These are phyloP conservation scores for Microtus ochrogaster DNA, from an alignment of 2,113 vertebrate genomes.

Conservation along the genomic window DNA sequence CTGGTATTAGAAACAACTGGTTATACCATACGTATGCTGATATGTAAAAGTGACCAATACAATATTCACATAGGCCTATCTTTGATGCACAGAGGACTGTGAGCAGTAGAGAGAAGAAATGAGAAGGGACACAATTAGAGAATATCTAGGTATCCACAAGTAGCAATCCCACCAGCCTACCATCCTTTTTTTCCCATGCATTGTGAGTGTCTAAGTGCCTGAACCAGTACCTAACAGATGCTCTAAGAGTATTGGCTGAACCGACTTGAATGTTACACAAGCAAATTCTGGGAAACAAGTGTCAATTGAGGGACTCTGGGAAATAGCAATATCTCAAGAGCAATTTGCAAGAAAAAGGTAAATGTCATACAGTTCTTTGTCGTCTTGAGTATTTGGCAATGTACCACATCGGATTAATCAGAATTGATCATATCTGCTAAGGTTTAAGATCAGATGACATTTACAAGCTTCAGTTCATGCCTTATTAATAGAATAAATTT, in stretches of 20 bases:
- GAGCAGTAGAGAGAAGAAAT: background rate
- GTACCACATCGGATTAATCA: slow-evolving; percentile 49
- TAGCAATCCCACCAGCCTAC: background rate
- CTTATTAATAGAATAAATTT: slow-evolving; percentile 75
- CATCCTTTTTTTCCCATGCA: background rate
- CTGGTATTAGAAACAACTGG: background rate
- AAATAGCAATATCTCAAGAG: slow-evolving; percentile 50
- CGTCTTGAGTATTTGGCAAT: slow-evolving; percentile 25
- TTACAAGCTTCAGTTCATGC: slow-evolving; percentile 44
- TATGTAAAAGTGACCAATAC: background rate
- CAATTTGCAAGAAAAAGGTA: slow-evolving; percentile 52
- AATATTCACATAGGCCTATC: background rate
- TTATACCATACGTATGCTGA: background rate
- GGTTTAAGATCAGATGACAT: slow-evolving; percentile 54
- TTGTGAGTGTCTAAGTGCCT: background rate
- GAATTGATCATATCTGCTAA: slow-evolving; percentile 48
- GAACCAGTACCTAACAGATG: background rate
- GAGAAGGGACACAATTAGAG: background rate
- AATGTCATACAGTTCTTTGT: slow-evolving; percentile 19
- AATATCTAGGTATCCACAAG: background rate
- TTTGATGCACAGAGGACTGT: background rate
- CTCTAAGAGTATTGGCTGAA: background rate
- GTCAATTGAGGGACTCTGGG: background rate
- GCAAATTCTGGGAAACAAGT: slow-evolving; percentile 17
- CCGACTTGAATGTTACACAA: background rate